Base-by-base conservation (phyloP, 2,797 vertebrate species). In the Neoniphon sammara region DNA sequence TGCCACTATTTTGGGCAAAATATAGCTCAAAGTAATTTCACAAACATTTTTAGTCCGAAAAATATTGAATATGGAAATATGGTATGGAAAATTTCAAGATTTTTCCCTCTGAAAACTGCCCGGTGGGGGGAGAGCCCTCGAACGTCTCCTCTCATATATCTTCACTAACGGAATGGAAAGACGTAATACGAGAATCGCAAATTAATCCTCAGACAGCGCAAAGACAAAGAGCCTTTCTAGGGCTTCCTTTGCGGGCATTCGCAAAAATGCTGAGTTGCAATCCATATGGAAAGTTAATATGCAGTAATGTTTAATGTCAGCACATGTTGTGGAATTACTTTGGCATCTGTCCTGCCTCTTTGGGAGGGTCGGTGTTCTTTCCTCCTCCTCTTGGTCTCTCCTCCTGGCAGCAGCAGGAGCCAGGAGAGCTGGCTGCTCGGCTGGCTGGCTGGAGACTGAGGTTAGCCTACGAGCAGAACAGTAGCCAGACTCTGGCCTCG, bases 241-340 rank as follows among this genome's bases (percentile, higher is more conserved):
- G 85, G 79, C 78, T 87, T 76, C 81, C 91, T 93, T 82, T 92
- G 90, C 47, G 85, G 93, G 89, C 78, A 77, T 91, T 90, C 31
- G 73, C 70, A 81, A 93, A 93, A 93, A 88, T 61, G 93, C 93
- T 93, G 94, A 94, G 86, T 94, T 94, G 93, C 93, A 89, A 76
- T 88, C 89, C 91, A 91, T 94, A 94, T 94, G 94, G 94, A 94
- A 95, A 94, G 93, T 91, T 92, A 92, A 94, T 93, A 90, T 92
- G 90, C 91, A 85, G 91, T 89, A 92, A 93, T 93, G 93, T 93
- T 94, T 93, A 95, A 94, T 93, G 94, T 95, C 94, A 94, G 94
- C 94, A 95, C 93, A 94, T 94, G 94, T 93, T 93, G 93, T 74
- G 84, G 89, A 94, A 93, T 94, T 93, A 93, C 90, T 93, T 92